These are phyloP conservation scores for Eumaeus atala DNA, from an alignment of 1,140 invertebrate species.

Conservation along the genomic window DNA sequence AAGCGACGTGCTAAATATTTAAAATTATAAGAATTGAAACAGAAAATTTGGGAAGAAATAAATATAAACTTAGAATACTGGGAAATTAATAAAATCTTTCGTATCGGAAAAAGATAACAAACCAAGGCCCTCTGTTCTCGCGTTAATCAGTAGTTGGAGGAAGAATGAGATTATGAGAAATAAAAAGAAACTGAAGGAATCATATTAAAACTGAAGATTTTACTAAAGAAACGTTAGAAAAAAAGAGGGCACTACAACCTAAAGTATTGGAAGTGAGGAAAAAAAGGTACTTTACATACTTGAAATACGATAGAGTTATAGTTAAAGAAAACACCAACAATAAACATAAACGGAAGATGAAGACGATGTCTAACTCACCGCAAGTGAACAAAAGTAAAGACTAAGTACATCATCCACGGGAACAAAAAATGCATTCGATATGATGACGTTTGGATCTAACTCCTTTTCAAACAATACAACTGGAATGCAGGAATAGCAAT, in stretches of 20 bases:
- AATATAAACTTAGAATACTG: constrained; percentile 21
- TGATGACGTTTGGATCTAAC: constrained; percentile 16
- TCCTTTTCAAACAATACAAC: constrained; percentile 14
- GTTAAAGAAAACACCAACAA: constrained; percentile 15
- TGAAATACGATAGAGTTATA: constrained; percentile 19
- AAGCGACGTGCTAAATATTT: no score
- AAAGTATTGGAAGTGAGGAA: constrained; percentile 17
- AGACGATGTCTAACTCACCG: not conserved
- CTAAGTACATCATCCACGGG: no score
- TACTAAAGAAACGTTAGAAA: constrained; percentile 13
- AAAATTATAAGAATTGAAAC: constrained; percentile 25
- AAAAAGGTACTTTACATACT: constrained; percentile 13
- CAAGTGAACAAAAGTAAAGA: no score
- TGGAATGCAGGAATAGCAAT: constrained; percentile 25
- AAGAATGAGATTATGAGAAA: constrained; percentile 12
- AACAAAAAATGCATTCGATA: constrained; percentile 16
- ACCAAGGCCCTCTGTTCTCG: constrained; percentile 19
- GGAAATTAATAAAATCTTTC: constrained; percentile 25
- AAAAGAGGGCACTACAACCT: constrained; percentile 15
- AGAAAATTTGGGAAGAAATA: constrained; percentile 18
- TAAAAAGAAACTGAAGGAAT: not conserved
- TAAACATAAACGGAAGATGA: constrained; percentile 15
- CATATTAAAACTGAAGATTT: constrained; percentile 6
- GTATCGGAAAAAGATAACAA: constrained; percentile 23
- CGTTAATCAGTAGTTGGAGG: constrained; percentile 16